Evolutionary conservation across 2,888 invertebrate species (phyloP), one percentile per base, ranked within the genome.

Genomic region (Axea sp.): DNA sequence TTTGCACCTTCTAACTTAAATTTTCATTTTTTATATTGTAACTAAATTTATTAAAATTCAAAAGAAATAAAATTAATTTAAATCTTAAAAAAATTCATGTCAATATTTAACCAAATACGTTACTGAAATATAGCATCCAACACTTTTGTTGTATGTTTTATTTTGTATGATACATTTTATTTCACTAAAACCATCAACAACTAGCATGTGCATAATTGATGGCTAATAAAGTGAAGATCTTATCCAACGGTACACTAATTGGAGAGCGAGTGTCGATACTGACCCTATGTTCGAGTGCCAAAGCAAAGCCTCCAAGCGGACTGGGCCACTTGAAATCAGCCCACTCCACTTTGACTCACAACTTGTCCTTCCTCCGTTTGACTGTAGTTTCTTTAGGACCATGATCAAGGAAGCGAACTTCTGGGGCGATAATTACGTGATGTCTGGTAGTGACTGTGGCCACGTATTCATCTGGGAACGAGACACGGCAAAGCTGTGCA

Each of bases 391-490:
- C 88, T 88, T 82, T 88, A 93, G 92, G 83, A 93, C 93, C 47
- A 93, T 93, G 95, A 95, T 96, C 71, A 96, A 96, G 87, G 95
- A 95, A 85, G 93, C 95, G 1, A 92, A 92, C 65, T 96, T 95
- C 87, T 96, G 95, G 94, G 95, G 95, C 39, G 90, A 92, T 78
- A 89, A 93, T 79, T 93, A 91, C 88, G 92, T 96, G 7, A 92
- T 95, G 92, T 94, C 94, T 12, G 96, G 96, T n/a, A 95, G 94
- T 7, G 96, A 96, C 87, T 96, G 96, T 86, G 96, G 95, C 0
- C 95, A 95, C 82, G 93, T 96, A 7, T 95, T 96, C 82, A 89
- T 94, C 24, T 96, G 95, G 96, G 91, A 95, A 55, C 90, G 93
- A 26, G 88, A 91, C 37, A 92, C 92, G 0, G 93, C 92, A 0